Conservation (phyloP, 2,888 invertebrate genomes). For the Phalangium opilio region DNA sequence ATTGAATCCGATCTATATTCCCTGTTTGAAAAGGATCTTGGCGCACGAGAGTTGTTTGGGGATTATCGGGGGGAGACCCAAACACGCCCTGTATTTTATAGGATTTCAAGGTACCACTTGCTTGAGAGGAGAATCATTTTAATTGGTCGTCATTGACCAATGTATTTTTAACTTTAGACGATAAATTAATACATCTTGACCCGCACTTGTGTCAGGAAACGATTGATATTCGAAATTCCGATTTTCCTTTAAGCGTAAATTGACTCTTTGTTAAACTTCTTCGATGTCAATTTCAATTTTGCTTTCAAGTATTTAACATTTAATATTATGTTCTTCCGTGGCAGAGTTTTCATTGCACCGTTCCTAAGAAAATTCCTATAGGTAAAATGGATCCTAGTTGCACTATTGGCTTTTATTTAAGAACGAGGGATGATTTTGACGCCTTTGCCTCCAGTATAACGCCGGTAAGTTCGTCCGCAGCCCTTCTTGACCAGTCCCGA, state of each 20-base stretch:
- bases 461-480: slow-evolving; percentile 14
- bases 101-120: slow-evolving; percentile 69
- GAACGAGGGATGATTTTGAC: slow-evolving; percentile 56
- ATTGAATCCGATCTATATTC: slow-evolving; percentile 66
- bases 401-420: slow-evolving; percentile 75
- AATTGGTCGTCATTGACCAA: no score
- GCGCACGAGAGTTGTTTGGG: slow-evolving; percentile 64
- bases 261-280: background rate
- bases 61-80: slow-evolving; percentile 80
- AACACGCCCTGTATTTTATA: slow-evolving; percentile 82
- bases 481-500: no score
- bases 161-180: no score
- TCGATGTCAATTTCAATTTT: background rate
- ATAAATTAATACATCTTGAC: slow-evolving; percentile 78
- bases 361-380: slow-evolving; percentile 67
- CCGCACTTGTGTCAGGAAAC: slow-evolving; percentile 88
- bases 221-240: slow-evolving; percentile 63
- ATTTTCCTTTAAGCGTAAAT: slow-evolving; percentile 43
- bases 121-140: no score
- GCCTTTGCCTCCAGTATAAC: slow-evolving; percentile 40
- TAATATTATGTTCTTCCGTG: slow-evolving; percentile 24
- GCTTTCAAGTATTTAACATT: no score
- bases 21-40: slow-evolving; percentile 62
- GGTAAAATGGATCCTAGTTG: slow-evolving; percentile 83
- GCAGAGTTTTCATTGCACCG: slow-evolving; percentile 66